A percentile compares a stretch with the other conserved stretches of the same genome.
Conservation (phyloP, 37 sponge, comb jelly and placozoan genomes). For the Cliona cf. orientalis region DNA sequence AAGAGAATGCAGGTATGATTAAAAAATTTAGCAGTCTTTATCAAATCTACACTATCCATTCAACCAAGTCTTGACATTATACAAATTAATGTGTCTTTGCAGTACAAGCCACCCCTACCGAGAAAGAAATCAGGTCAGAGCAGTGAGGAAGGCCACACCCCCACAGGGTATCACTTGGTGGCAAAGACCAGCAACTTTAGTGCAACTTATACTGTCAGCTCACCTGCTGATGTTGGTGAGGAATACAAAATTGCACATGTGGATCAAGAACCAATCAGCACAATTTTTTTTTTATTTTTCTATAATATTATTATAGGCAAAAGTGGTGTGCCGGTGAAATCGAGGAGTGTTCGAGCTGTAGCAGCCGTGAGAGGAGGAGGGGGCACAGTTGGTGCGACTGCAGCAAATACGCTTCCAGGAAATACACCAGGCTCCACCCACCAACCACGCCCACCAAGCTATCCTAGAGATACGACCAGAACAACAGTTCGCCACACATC, state of each 20-base stretch:
- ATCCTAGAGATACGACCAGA: neutral
- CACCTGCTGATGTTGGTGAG: neutral
- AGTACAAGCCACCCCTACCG: conserved; percentile 71
- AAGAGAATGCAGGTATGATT: conserved; percentile 47
- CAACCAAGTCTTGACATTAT: neutral
- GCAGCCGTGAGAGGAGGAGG: too few relatives aligned
- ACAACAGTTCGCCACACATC: neutral
- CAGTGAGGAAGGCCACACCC: neutral
- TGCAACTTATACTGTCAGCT: conserved; percentile 42
- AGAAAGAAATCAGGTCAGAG: conserved; percentile 28
- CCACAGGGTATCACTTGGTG: conserved; percentile 58
- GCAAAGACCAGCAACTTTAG: conserved; percentile 59
- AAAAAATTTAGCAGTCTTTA: too few relatives aligned
- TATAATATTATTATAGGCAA: too few relatives aligned
- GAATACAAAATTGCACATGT: too few relatives aligned
- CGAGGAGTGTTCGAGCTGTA: too few relatives aligned
- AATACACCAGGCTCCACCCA: neutral
- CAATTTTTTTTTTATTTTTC: too few relatives aligned
- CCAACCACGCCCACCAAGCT: conserved; percentile 22
- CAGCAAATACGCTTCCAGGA: conserved; percentile 4
- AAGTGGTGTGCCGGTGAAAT: too few relatives aligned
- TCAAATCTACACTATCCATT: too few relatives aligned
- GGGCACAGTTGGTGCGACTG: neutral
- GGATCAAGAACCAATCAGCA: too few relatives aligned
- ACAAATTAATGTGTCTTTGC: neutral